Evolutionary conservation across 2,888 invertebrate genomes (phyloP).

Genomic region (Prostheceraeus crozeri): DNA sequence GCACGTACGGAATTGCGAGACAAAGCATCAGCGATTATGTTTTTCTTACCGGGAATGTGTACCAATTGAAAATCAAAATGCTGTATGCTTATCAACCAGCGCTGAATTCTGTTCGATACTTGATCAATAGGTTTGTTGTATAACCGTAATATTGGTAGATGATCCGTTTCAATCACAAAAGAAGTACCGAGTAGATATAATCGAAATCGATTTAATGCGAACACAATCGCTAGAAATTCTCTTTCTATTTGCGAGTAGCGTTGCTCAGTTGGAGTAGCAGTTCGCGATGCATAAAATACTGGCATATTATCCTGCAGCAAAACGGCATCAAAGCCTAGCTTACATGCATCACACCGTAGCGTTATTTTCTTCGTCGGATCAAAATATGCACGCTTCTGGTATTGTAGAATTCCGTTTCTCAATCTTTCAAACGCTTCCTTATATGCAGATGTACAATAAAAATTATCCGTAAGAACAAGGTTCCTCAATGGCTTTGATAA

Average conservation of each 20-base stretch:
- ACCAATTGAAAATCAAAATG: slow-evolving; percentile 28
- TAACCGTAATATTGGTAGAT: slow-evolving; percentile 32
- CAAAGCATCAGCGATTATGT: slow-evolving; percentile 21
- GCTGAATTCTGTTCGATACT: slow-evolving; percentile 18
- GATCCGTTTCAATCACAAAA: slow-evolving; percentile 35
- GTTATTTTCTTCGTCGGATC: background rate
- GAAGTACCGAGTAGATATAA: slow-evolving; percentile 37
- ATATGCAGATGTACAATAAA: slow-evolving; percentile 17
- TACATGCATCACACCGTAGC: slow-evolving; percentile 23
- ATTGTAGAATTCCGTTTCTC: slow-evolving; percentile 3
- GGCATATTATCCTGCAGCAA: slow-evolving; percentile 29
- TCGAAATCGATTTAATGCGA: slow-evolving; percentile 37
- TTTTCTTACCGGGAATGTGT: slow-evolving; percentile 23
- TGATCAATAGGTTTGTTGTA: slow-evolving; percentile 30
- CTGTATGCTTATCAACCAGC: slow-evolving; percentile 22
- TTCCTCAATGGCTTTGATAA: slow-evolving; percentile 18
- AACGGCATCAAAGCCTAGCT: slow-evolving; percentile 12
- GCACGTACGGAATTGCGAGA: slow-evolving; percentile 21
- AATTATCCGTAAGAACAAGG: slow-evolving; percentile 10
- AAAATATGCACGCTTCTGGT: slow-evolving; percentile 15
- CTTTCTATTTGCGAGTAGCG: slow-evolving; percentile 36
- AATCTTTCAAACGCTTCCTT: slow-evolving; percentile 17
- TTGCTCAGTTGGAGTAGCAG: slow-evolving; percentile 33
- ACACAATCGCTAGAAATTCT: slow-evolving; percentile 35
- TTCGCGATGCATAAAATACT: slow-evolving; percentile 38